These are phyloP conservation scores for Odontesthes bonariensis DNA, from an alignment of 2,113 vertebrate species.

Conservation along the genomic window DNA sequence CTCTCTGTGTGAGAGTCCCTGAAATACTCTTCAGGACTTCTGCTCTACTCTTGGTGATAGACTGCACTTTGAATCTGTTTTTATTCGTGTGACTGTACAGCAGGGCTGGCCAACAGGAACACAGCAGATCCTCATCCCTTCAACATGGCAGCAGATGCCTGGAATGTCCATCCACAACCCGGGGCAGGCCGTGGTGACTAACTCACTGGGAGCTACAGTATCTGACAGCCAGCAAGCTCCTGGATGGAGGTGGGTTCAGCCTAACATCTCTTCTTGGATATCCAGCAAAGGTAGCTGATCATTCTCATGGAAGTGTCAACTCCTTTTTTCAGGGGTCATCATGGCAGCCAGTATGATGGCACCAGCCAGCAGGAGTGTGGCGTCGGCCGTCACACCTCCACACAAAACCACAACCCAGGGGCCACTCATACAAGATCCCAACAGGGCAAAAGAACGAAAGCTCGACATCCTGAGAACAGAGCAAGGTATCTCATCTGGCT, in stretches of 20 bases:
- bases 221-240: conserved; percentile 88
- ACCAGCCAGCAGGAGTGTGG: conserved; percentile 89
- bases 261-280: accelerated
- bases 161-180: conserved; percentile 94
- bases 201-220: conserved; percentile 85
- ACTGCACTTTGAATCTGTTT: background rate
- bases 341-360: conserved; percentile 90
- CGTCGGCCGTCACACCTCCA: conserved; percentile 86
- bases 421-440: conserved; percentile 87
- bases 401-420: conserved; percentile 88
- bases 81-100: conserved; percentile 77
- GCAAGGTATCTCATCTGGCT: conserved; percentile 57
- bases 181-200: conserved; percentile 90
- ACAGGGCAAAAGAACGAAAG: conserved; percentile 91
- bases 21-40: no score
- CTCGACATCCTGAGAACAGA: conserved; percentile 85
- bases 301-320: background rate
- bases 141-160: conserved; percentile 97
- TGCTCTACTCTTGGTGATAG: no score
- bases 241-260: conserved; percentile 89
- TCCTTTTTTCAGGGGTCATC: conserved; percentile 80
- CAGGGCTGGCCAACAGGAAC: conserved; percentile 97
- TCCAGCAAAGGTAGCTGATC: background rate
- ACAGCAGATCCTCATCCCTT: conserved; percentile 97
- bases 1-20: no score